These are phyloP conservation scores for Drosophila mulleri DNA, from an alignment of 2,888 invertebrate genomes.

Conservation along the genomic window DNA sequence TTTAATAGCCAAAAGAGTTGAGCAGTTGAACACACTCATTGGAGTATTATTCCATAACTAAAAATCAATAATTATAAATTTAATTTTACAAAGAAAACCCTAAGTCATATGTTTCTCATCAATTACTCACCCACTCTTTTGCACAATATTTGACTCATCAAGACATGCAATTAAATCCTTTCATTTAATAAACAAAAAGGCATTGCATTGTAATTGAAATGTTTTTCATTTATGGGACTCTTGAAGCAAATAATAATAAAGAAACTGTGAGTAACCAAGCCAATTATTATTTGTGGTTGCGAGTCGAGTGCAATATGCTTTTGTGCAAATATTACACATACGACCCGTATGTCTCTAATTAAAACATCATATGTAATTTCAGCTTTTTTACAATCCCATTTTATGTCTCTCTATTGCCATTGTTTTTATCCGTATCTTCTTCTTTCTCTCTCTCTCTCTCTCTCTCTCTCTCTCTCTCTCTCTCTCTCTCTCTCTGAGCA, in stretches of 20 bases:
- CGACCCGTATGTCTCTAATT: slow-evolving; percentile 69
- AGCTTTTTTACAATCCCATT: slow-evolving; percentile 53
- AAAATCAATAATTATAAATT: background rate
- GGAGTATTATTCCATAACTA: background rate
- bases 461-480: background rate
- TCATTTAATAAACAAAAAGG: background rate
- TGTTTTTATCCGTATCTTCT: background rate
- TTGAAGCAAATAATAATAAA: slow-evolving; percentile 8
- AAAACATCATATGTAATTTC: slow-evolving; percentile 82
- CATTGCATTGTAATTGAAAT: slow-evolving; percentile 19
- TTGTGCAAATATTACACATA: slow-evolving; percentile 42
- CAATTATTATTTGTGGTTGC: slow-evolving; percentile 63
- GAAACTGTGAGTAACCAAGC: slow-evolving; percentile 28
- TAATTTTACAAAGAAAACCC: background rate
- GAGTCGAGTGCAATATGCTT: slow-evolving; percentile 11
- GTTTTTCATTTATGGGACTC: slow-evolving; percentile 44
- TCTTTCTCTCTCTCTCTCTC: too few species aligned
- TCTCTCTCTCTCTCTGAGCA: slow-evolving; percentile 4
- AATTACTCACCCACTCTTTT: too few species aligned
- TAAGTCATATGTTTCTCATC: background rate
- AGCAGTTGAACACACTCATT: background rate
- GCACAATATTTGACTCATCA: background rate
- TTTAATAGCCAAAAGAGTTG: too few species aligned
- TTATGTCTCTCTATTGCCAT: slow-evolving; percentile 10
- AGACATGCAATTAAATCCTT: background rate